phyloP scores from a whole-genome alignment of 1,140 invertebrate genomes.

The Catajapyx aquilonaris region DNA sequence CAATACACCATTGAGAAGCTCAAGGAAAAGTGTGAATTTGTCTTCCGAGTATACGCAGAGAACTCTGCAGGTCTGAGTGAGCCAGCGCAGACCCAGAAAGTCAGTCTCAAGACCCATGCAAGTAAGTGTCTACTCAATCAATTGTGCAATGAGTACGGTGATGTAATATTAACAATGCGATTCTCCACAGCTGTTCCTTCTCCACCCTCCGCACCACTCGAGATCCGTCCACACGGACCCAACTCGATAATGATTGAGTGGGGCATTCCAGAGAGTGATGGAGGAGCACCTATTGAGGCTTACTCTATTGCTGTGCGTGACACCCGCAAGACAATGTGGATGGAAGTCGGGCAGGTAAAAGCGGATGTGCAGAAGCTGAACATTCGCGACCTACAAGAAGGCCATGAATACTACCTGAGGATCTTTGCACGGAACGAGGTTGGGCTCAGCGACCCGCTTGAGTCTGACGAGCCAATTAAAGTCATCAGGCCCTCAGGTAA shows the following conservation, averaged over 20 bases:
- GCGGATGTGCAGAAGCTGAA: conserved; percentile 62
- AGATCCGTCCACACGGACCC: conserved; percentile 56
- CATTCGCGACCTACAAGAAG: conserved; percentile 61
- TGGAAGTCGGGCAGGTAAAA: conserved; percentile 72
- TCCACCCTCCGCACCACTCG: conserved; percentile 69
- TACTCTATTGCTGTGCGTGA: conserved; percentile 89
- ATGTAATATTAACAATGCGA: neutral
- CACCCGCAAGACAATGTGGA: conserved; percentile 83
- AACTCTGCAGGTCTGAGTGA: conserved; percentile 68
- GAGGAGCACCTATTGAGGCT: conserved; percentile 67
- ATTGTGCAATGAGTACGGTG: neutral
- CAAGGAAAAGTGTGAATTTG: conserved; percentile 67
- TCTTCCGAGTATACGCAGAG: conserved; percentile 80
- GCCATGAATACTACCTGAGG: conserved; percentile 69
- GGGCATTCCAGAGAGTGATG: conserved; percentile 82
- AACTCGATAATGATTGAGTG: conserved; percentile 75
- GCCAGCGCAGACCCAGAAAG: conserved; percentile 50
- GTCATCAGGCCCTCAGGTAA: conserved; percentile 59
- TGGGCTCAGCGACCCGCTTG: conserved; percentile 79
- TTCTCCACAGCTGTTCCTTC: conserved; percentile 50
- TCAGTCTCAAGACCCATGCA: conserved; percentile 79
- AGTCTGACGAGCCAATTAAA: conserved; percentile 78
- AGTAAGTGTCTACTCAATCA: conserved; percentile 40
- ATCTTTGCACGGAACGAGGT: conserved; percentile 89
- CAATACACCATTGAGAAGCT: conserved; percentile 67